A percentile compares a stretch with the other conserved stretches of the same genome.
These are phyloP conservation scores for Heliopora coerulea DNA, from an alignment of 92 coral and sea anemone species.

Conservation along the genomic window DNA sequence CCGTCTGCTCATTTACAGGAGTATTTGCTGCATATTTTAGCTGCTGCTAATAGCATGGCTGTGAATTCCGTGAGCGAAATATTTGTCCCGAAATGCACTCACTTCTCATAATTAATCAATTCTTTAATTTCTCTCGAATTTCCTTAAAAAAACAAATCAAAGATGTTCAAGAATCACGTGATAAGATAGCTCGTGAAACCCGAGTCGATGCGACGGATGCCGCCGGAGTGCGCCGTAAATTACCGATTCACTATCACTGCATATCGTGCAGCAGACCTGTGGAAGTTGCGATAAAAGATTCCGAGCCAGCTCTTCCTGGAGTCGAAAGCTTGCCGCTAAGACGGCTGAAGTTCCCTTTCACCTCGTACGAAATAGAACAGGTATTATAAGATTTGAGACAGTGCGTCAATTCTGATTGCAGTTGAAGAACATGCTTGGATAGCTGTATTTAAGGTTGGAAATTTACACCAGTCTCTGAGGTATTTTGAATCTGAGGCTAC, in stretches of 20 bases:
- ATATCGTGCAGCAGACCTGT: constrained; percentile 95
- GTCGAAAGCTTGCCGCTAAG: constrained; percentile 68
- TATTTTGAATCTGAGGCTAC: too few species aligned
- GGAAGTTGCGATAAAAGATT: constrained; percentile 60
- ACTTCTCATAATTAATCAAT: too few species aligned
- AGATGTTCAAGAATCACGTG: constrained; percentile 89
- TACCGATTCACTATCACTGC: constrained; percentile 79
- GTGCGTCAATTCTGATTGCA: too few species aligned
- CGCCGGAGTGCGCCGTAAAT: constrained; percentile 84
- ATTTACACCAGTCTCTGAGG: too few species aligned
- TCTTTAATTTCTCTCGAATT: not conserved
- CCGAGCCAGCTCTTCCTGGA: constrained; percentile 68
- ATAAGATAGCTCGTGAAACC: constrained; percentile 86
- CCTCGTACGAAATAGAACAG: constrained; percentile 89
- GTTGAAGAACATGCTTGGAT: too few species aligned
- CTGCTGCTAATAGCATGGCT: too few species aligned
- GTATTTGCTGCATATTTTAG: too few species aligned
- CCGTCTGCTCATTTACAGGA: too few species aligned
- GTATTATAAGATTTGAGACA: too few species aligned
- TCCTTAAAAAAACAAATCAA: constrained; percentile 79
- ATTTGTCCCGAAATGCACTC: too few species aligned
- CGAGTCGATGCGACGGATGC: constrained; percentile 85
- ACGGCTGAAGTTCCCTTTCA: constrained; percentile 79
- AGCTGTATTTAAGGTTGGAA: too few species aligned
- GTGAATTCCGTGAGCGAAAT: too few species aligned